These are phyloP conservation scores for Drosophila cognata DNA, from an alignment of 2,888 invertebrate species.

Conservation along the genomic window DNA sequence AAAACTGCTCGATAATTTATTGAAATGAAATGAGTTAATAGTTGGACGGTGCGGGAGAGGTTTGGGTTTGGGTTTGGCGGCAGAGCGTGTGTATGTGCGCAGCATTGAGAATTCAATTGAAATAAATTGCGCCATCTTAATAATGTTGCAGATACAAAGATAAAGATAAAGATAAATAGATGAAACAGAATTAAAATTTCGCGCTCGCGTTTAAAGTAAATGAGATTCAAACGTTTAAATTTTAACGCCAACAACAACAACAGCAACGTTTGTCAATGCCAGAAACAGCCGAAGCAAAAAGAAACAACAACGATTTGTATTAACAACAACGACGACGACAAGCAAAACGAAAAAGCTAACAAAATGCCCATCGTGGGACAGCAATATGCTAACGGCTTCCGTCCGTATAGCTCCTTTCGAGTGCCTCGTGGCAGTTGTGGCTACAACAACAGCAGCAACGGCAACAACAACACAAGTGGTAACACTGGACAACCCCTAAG, in stretches of 20 bases:
- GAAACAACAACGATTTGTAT: conserved; percentile 27
- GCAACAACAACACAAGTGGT: conserved; percentile 25
- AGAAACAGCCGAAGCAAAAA: conserved; percentile 6
- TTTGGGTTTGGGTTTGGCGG: conserved; percentile 32
- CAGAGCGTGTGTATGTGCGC: conserved; percentile 55
- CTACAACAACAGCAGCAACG: conserved; percentile 41
- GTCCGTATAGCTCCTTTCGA: conserved; percentile 85
- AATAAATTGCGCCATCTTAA: conserved; percentile 37
- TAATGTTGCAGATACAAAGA: conserved; percentile 53
- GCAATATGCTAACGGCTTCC: conserved; percentile 79
- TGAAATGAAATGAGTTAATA: conserved; percentile 39
- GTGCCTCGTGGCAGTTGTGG: conserved; percentile 78
- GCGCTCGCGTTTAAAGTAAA: conserved; percentile 77
- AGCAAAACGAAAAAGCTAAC: conserved; percentile 51
- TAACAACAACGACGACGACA: conserved; percentile 52
- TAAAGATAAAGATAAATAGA: conserved; percentile 45
- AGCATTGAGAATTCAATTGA: conserved; percentile 68
- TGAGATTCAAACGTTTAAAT: conserved; percentile 67
- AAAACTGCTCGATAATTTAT: conserved; percentile 60
- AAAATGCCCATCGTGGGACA: conserved; percentile 85
- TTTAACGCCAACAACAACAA: conserved; percentile 59
- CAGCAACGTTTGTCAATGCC: conserved; percentile 28
- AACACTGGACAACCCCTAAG: conserved; percentile 52
- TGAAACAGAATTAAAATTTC: conserved; percentile 56
- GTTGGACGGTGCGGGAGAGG: background rate